phyloP scores from a whole-genome alignment of 2,113 vertebrate genomes.

The Anarhynchus alexandrinus region DNA sequence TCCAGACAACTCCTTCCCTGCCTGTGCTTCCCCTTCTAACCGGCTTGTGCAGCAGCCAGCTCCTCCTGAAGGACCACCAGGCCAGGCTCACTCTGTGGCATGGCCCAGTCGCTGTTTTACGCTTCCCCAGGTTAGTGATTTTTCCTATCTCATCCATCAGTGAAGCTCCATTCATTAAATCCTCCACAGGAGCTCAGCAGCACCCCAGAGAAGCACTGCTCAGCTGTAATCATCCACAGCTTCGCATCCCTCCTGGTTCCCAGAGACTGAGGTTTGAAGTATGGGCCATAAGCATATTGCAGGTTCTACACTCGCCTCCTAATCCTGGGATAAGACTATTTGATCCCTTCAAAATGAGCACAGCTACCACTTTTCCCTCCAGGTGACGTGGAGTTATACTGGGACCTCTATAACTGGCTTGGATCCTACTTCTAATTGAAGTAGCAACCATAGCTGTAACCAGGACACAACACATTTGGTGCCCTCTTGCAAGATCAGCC shows the following conservation, averaged over 20 bases:
- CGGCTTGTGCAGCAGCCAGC: not conserved
- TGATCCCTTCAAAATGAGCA: not conserved
- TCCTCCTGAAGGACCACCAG: not conserved
- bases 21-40: rapidly evolving
- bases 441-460: rapidly evolving
- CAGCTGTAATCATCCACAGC: not conserved
- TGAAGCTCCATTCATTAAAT: constrained; percentile 27
- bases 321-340: not conserved
- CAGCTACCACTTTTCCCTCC: not conserved
- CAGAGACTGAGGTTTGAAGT: not conserved
- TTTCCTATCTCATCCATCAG: constrained; percentile 41
- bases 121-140: constrained; percentile 28
- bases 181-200: not conserved
- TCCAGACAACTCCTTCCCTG: not conserved
- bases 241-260: not conserved
- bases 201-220: not conserved
- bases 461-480: rapidly evolving
- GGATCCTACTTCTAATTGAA: not conserved
- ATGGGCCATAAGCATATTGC: rapidly evolving
- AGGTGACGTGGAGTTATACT: not conserved
- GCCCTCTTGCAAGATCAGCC: not conserved
- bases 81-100: not conserved
- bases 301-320: not conserved
- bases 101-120: not conserved
- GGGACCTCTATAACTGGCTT: not conserved